Base-by-base conservation (phyloP, 2,113 vertebrate genomes). In the Mobula birostris region DNA sequence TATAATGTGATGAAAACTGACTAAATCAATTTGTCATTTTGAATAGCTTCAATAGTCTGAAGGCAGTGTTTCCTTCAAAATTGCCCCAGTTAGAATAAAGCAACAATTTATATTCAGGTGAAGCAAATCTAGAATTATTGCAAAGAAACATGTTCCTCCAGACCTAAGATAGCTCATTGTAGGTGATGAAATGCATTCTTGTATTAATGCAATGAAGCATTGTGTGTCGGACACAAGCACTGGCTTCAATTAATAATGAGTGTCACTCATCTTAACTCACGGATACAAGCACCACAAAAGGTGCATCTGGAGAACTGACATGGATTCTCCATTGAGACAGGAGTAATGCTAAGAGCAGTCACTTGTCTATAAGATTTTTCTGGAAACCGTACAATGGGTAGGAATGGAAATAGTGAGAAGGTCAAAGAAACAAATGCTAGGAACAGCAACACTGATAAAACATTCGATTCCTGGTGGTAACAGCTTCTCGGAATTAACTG, bases 1-100 rank as follows among this genome's bases (percentile, higher is more conserved):
- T 90, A 68, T 32, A 32, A 90, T 66, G 85, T 32, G 29, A 7
- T 90, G 29, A 32, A 90, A 90, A 90, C 63, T 90, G 61, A 90
- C 61, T 66, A 66, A 90, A 66, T 90, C 85, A 88, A 88, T 88
- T 88, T 88, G 85, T 63, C 85, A 90, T 36, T 19, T 68, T 32
- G 85, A 66, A 90, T 90, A 66, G 29, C 61, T 29, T 90, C 85
- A 90, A 66, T 19, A 5, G 29, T 63, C 14, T 66, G 58, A 90
- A 68, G 85, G 32, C 29, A 29, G 4, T 17, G 58, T 14, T 32
- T 88, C 63, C 85, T 68, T 17, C 61, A 66, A 66, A 90, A 90
- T 90, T 27, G 32, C 29, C 66, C 58, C 63, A 17, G 63, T 63
- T 36, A 63, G 61, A 32, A n/a, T 63, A 66, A 12, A 90, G 61